Evolutionary conservation across 2,113 vertebrate genomes (phyloP).

Genomic region (Misgurnus anguillicaudatus): DNA sequence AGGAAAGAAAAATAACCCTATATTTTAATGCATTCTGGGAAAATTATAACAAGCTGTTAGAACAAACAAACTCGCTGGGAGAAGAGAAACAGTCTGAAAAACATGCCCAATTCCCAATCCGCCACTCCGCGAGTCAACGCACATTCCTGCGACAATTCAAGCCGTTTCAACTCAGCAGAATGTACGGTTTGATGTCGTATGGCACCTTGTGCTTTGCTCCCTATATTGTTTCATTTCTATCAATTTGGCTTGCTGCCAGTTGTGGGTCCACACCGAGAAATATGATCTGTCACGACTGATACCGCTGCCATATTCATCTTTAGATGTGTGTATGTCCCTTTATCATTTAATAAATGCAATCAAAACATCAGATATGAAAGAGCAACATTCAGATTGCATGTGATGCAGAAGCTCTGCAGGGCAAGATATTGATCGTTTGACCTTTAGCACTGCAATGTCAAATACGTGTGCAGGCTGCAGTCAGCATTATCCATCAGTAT

Average conservation of each 20-base stretch:
- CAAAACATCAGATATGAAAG: constrained; percentile 13
- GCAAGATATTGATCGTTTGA: constrained; percentile 51
- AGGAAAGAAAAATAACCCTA: background rate
- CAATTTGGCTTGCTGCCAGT: constrained; percentile 28
- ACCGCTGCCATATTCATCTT: constrained; percentile 43
- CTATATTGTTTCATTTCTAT: background rate
- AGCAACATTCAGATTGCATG: constrained; percentile 12
- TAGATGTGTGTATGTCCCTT: background rate
- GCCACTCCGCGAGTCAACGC: background rate
- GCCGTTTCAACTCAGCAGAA: background rate
- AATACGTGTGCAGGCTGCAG: constrained; percentile 30
- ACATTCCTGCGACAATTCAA: background rate
- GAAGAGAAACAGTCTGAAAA: background rate
- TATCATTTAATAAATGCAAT: constrained; percentile 33
- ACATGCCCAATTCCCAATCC: background rate
- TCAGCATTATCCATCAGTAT: constrained; percentile 41
- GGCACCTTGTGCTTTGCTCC: background rate
- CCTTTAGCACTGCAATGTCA: constrained; percentile 49
- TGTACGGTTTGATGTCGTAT: background rate
- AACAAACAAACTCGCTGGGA: constrained; percentile 26
- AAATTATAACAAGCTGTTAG: background rate
- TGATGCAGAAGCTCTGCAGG: constrained; percentile 7
- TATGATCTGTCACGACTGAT: constrained; percentile 46
- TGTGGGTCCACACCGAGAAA: constrained; percentile 20
- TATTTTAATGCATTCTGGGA: background rate